Base-by-base conservation (phyloP, 2,888 invertebrate species). In the Drosophila flavopinicola region DNA sequence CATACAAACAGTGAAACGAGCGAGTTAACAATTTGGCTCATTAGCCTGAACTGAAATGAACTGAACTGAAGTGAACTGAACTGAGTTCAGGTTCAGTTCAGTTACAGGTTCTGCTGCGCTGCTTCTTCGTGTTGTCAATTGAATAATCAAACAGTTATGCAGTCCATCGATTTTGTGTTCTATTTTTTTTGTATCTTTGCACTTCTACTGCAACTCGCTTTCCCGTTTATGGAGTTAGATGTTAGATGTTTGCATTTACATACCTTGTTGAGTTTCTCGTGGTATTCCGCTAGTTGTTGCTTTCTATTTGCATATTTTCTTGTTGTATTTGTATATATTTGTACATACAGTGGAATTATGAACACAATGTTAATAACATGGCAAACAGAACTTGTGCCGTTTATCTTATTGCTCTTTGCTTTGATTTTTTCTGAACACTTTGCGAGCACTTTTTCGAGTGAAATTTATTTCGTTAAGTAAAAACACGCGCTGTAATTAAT, bases 301-400 rank as follows among this genome's bases (percentile, higher is more conserved):
- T 83, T 83, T 87, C 87, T 78, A 85, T 82, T 86, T 84, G 73
- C 80, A 72, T 78, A 74, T 58, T 48, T 59, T 56, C 20, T 33
- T 39, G 23, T 27, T 52, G 42, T 58, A 58, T 66, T 65, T 69
- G 57, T 68, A 67, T 73, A 69, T 67, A 74, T 63, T 66, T 67
- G 72, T 66, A 56, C 54, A 60, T 49, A 48, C 27, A 37, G 49
- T 52, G 61, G 58, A 84, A 80, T 82, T 85, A 87, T 80, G 71
- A 84, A 66, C 86, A 84, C 78, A 75, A 58, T 86, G 83, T 83
- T 87, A 87, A 87, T 75, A 69, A 74, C 60, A 56, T 48, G 61
- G 53, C 52, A 74, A 77, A 76, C 61, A 74, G 59, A 74, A 74
- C 56, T 48, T 44, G 57, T 64, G 77, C 66, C 73, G 59, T 73